A percentile compares a stretch with the other conserved stretches of the same genome.
phyloP scores from a whole-genome alignment of 30 jellyfish, hydroid and myxozoan genomes.

The Rhopilema esculentum region DNA sequence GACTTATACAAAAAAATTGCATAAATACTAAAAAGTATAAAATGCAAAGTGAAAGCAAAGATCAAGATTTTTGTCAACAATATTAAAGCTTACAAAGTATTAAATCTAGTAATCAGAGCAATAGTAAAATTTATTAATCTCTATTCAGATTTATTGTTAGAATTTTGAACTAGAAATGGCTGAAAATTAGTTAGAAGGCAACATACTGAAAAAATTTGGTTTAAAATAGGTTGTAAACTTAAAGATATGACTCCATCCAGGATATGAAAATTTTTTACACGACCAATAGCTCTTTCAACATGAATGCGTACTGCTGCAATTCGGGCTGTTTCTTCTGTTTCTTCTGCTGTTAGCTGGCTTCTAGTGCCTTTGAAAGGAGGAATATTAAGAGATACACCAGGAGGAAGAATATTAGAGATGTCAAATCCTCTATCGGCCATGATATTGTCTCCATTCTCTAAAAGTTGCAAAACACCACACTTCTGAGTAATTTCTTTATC shows the following conservation, averaged over 20 bases:
- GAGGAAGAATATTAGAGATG: background rate
- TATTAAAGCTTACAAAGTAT: background rate
- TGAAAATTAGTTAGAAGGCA: background rate
- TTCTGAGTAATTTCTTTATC: background rate
- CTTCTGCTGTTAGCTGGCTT: slow-evolving; percentile 27
- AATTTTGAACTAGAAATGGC: background rate
- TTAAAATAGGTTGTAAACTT: background rate
- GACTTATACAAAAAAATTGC: background rate
- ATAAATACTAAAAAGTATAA: background rate
- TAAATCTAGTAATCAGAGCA: background rate
- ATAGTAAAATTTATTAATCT: background rate
- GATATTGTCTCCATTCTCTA: slow-evolving; percentile 16
- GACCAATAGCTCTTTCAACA: background rate
- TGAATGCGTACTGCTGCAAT: slow-evolving; percentile 17
- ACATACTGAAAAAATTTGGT: slow-evolving; percentile 10
- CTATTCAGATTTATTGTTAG: background rate
- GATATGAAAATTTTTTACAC: background rate
- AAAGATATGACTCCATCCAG: slow-evolving; percentile 1
- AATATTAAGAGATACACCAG: slow-evolving; percentile 12
- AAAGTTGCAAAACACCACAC: slow-evolving; percentile 3
- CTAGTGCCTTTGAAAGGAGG: slow-evolving; percentile 12
- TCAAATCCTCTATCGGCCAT: slow-evolving; percentile 10
- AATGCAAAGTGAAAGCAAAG: background rate
- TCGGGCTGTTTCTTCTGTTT: slow-evolving; percentile 15
- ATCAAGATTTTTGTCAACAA: background rate